phyloP scores from a whole-genome alignment of 1,140 invertebrate species.

The Drosophila paulistorum region DNA sequence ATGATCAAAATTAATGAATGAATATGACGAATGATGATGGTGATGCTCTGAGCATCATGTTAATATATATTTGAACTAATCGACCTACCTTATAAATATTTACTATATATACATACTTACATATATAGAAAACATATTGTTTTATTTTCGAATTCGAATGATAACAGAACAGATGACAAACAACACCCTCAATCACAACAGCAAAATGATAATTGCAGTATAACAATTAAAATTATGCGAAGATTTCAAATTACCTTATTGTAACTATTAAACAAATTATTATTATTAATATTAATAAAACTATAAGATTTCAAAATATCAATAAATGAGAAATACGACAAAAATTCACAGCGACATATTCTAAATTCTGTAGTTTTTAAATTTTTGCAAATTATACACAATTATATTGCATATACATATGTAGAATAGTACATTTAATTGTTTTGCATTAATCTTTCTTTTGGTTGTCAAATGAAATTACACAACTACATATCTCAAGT shows the following conservation, averaged over 20 bases:
- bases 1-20: slow-evolving; percentile 27
- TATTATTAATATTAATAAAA: slow-evolving; percentile 58
- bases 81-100: slow-evolving; percentile 8
- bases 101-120: slow-evolving; percentile 26
- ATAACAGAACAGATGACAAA: slow-evolving; percentile 37
- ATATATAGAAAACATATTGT: slow-evolving; percentile 56
- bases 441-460: too few species aligned
- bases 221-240: slow-evolving; percentile 45
- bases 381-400: too few species aligned
- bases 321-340: slow-evolving; percentile 66
- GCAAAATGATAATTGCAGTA: slow-evolving; percentile 50
- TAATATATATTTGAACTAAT: slow-evolving; percentile 30
- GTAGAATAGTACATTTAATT: too few species aligned
- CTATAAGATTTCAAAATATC: slow-evolving; percentile 73
- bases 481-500: too few species aligned
- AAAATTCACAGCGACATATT: background rate
- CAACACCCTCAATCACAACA: slow-evolving; percentile 38
- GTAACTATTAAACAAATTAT: slow-evolving; percentile 57
- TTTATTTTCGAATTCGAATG: slow-evolving; percentile 47
- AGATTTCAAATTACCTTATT: slow-evolving; percentile 72
- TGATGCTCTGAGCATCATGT: slow-evolving; percentile 77
- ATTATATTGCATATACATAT: too few species aligned
- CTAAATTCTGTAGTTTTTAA: background rate
- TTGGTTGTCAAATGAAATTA: too few species aligned
- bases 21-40: slow-evolving; percentile 36